Percentiles rank a stretch among this genome's conserved stretches.
Conservation (phyloP, 2,113 vertebrate genomes). For the Ammodytes marinus region DNA sequence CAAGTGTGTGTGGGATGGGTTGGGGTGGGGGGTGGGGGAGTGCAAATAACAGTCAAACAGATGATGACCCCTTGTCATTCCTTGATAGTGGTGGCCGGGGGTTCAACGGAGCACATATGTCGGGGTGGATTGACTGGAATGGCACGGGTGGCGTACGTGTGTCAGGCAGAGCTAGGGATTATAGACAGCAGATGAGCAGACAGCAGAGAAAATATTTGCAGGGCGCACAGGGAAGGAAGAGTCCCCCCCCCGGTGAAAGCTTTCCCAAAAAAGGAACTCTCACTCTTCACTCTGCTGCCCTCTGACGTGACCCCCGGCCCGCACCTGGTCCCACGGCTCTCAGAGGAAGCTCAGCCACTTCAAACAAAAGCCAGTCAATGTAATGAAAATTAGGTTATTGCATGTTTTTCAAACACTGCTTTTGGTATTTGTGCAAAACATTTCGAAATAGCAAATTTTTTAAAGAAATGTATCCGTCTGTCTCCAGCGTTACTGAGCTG, state of each 20-base stretch:
- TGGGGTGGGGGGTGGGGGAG: constrained; percentile 15
- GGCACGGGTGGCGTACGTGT: constrained; percentile 54
- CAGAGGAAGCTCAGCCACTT: neutral
- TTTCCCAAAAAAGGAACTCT: constrained; percentile 76
- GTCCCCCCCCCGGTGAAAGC: constrained; percentile 60
- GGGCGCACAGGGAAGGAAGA: constrained; percentile 38
- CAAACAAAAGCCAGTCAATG: constrained; percentile 5
- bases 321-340: constrained; percentile 51
- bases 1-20: constrained; percentile 49
- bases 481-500: constrained; percentile 7
- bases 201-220: constrained; percentile 71
- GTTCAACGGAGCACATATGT: constrained; percentile 70
- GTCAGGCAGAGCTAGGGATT: constrained; percentile 47
- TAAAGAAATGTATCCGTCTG: neutral
- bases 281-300: constrained; percentile 51
- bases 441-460: constrained; percentile 24
- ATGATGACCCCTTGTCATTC: constrained; percentile 67
- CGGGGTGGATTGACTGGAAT: constrained; percentile 71
- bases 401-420: neutral
- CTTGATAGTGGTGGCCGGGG: constrained; percentile 41
- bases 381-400: neutral
- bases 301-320: constrained; percentile 54
- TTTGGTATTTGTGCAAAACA: constrained; percentile 15
- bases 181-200: constrained; percentile 40
- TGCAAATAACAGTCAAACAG: constrained; percentile 54